These are phyloP conservation scores for Leptosomus discolor DNA, from an alignment of 2,113 vertebrate genomes.

Conservation along the genomic window DNA sequence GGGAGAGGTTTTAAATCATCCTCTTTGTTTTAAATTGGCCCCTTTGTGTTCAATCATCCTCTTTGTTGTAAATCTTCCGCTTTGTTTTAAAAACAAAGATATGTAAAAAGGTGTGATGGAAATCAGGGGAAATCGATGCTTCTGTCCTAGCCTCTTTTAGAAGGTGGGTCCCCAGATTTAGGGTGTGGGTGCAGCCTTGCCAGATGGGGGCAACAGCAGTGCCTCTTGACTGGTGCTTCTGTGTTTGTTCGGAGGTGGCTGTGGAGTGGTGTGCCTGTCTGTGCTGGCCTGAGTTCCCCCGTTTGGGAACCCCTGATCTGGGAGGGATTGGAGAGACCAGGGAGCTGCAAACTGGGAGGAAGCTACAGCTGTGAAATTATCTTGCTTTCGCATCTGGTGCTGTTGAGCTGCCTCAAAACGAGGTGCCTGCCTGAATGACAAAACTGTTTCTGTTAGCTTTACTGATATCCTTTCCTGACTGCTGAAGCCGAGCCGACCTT, in stretches of 20 bases:
- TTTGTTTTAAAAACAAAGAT: neutral
- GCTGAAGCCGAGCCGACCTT: rapidly evolving
- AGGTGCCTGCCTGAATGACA: neutral
- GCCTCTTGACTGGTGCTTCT: neutral
- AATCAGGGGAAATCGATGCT: neutral
- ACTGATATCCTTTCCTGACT: neutral
- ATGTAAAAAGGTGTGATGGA: rapidly evolving
- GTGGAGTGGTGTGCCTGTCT: neutral
- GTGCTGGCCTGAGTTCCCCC: neutral
- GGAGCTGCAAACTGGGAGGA: neutral
- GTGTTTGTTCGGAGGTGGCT: rapidly evolving
- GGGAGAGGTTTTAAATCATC: neutral
- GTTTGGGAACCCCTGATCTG: neutral
- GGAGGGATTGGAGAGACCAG: rapidly evolving
- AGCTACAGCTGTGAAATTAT: neutral
- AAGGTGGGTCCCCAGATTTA: neutral
- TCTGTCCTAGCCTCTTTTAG: neutral
- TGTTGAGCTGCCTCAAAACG: neutral
- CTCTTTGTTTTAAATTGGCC: neutral
- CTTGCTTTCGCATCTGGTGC: rapidly evolving
- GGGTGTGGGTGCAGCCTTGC: neutral
- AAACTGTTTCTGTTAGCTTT: neutral
- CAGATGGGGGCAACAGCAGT: neutral
- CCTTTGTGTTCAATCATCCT: neutral
- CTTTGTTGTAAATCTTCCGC: neutral